Percentiles rank a stretch among this genome's conserved stretches.
Evolutionary conservation across 1,140 invertebrate genomes (phyloP).

Genomic region (Bicyclus anynana): DNA sequence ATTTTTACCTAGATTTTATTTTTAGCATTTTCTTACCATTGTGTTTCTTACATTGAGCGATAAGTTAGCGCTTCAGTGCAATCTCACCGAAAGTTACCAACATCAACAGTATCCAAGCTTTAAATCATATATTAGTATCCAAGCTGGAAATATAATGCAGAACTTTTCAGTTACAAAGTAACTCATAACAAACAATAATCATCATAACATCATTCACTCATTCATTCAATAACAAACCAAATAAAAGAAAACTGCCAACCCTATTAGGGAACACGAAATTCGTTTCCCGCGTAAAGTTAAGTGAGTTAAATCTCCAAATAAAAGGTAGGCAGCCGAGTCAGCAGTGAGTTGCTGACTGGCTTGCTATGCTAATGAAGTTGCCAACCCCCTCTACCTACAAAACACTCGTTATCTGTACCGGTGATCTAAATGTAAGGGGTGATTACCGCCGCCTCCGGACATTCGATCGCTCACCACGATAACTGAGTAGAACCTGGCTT

Average conservation of each 20-base stretch:
- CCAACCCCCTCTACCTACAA: constrained; percentile 36
- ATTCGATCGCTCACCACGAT: constrained; percentile 47
- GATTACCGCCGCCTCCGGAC: constrained; percentile 58
- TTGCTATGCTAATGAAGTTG: constrained; percentile 58
- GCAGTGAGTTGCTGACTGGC: constrained; percentile 50
- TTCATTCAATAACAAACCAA: not conserved
- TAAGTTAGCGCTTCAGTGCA: too few species aligned
- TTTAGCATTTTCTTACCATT: too few species aligned
- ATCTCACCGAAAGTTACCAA: too few species aligned
- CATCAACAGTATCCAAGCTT: too few species aligned
- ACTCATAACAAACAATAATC: too few species aligned
- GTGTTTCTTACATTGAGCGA: too few species aligned
- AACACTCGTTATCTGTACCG: constrained; percentile 53
- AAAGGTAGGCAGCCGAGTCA: constrained; percentile 67
- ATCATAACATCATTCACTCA: too few species aligned
- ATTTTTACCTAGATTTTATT: too few species aligned
- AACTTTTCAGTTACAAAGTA: too few species aligned
- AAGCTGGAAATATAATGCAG: too few species aligned
- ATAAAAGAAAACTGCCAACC: not conserved
- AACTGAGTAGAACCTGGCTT: constrained; percentile 34
- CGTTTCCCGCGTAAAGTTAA: constrained; percentile 62
- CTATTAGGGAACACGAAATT: constrained; percentile 34
- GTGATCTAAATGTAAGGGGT: constrained; percentile 59
- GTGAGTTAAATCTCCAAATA: constrained; percentile 71
- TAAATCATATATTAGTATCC: too few species aligned